Conservation (phyloP, 2,797 vertebrate genomes). For the Anolis apletophallus region DNA sequence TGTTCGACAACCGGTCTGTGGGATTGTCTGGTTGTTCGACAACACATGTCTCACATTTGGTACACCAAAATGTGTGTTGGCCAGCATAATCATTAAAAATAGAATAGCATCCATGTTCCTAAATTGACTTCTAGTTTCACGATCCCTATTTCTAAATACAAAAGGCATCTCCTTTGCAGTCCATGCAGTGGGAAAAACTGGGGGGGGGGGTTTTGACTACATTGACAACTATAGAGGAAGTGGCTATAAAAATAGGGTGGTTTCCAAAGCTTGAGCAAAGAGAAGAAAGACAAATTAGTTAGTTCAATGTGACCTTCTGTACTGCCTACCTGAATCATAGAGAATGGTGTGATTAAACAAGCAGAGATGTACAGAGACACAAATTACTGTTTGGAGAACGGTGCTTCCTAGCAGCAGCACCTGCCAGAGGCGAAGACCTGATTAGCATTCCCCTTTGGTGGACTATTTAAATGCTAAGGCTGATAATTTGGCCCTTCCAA, state of each 20-base stretch:
- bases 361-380: constrained; percentile 30
- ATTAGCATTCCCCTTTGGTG: constrained; percentile 2
- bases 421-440: neutral
- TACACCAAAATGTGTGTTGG: too few species aligned
- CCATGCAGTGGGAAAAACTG: neutral
- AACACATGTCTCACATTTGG: too few species aligned
- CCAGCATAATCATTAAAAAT: neutral
- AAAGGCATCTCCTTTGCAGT: neutral
- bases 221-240: neutral
- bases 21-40: too few species aligned
- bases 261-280: neutral
- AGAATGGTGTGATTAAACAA: constrained; percentile 10
- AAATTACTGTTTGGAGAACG: constrained; percentile 13
- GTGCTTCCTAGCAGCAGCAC: neutral
- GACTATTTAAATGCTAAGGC: constrained; percentile 10
- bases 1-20: too few species aligned
- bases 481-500: constrained; percentile 19
- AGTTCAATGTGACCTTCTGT: constrained; percentile 36
- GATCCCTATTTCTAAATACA: neutral
- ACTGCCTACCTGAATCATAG: neutral
- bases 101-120: neutral
- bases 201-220: too few species aligned
- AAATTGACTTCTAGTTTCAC: too few species aligned
- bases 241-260: neutral
- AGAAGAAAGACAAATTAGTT: constrained; percentile 13